Evolutionary conservation across 2,113 vertebrate genomes (phyloP).

Genomic region (Leucoraja erinaceus): DNA sequence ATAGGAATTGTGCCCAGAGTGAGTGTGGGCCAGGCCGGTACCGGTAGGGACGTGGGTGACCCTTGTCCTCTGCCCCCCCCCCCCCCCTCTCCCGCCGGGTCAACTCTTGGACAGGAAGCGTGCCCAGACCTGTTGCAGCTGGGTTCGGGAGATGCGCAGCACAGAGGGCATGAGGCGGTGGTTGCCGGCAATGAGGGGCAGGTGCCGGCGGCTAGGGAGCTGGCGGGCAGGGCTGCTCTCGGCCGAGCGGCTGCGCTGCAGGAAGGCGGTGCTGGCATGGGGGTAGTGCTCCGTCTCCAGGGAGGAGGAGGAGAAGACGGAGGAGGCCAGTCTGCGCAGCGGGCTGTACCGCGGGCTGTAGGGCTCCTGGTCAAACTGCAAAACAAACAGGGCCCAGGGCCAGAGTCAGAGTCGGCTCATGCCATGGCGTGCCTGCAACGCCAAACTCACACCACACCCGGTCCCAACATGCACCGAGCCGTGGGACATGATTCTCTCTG

Average conservation of each 20-base stretch:
- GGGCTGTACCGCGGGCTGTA: constrained; percentile 88
- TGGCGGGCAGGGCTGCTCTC: constrained; percentile 94
- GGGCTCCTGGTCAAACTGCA: constrained; percentile 86
- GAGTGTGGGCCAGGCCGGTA: too few relatives aligned
- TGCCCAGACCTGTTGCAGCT: constrained; percentile 94
- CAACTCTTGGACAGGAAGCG: constrained; percentile 93
- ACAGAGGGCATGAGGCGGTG: constrained; percentile 87
- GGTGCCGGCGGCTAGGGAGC: constrained; percentile 61
- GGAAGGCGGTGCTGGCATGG: constrained; percentile 80
- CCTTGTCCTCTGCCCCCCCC: too few relatives aligned
- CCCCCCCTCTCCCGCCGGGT: constrained; percentile 49
- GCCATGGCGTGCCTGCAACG: too few relatives aligned
- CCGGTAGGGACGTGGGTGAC: too few relatives aligned
- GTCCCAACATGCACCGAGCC: too few relatives aligned
- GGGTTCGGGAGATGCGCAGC: constrained; percentile 81
- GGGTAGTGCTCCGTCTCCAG: constrained; percentile 97
- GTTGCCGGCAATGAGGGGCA: constrained; percentile 70
- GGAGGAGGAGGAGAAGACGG: constrained; percentile 96
- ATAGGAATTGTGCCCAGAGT: too few relatives aligned
- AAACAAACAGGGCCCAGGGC: constrained; percentile 65
- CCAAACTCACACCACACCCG: too few relatives aligned
- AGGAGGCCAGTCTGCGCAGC: constrained; percentile 95
- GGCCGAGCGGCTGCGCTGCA: constrained; percentile 96
- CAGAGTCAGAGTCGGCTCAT: constrained; percentile 40
- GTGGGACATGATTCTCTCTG: too few relatives aligned